Percentiles rank a stretch among this genome's conserved stretches.
phyloP scores from a whole-genome alignment of 2,888 invertebrate species.

The Bombyx huttoni region DNA sequence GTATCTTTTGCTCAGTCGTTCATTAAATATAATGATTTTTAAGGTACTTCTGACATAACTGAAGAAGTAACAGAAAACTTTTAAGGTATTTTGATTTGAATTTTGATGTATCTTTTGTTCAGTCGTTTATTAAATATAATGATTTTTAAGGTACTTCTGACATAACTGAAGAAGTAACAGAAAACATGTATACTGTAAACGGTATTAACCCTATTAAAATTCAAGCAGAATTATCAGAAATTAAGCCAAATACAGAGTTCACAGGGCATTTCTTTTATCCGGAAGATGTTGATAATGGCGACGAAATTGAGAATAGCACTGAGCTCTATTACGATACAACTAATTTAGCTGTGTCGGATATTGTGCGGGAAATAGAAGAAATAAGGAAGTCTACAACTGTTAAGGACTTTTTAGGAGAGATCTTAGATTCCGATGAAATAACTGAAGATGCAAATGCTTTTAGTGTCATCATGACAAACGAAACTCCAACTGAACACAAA shows the following conservation, averaged over 20 bases:
- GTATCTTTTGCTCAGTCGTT: background rate
- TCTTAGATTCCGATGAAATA: constrained; percentile 45
- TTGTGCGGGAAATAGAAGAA: constrained; percentile 46
- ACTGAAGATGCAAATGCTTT: constrained; percentile 27
- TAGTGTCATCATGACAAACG: constrained; percentile 8
- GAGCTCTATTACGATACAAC: constrained; percentile 43
- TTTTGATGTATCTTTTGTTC: background rate
- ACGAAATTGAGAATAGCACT: constrained; percentile 19
- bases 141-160: background rate
- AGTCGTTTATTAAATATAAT: background rate
- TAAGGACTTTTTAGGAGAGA: constrained; percentile 54
- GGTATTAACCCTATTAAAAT: constrained; percentile 41
- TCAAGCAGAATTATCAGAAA: constrained; percentile 45
- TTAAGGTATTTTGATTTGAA: background rate
- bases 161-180: constrained; percentile 13
- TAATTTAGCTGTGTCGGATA: constrained; percentile 34
- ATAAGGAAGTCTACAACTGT: constrained; percentile 40
- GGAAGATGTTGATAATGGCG: constrained; percentile 35
- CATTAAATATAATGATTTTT: background rate
- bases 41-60: background rate
- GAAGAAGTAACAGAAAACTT: constrained; percentile 16
- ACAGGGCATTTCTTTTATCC: constrained; percentile 63
- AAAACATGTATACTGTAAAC: constrained; percentile 14
- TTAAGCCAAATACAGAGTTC: constrained; percentile 38
- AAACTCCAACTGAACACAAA: constrained; percentile 19